A percentile compares a stretch with the other conserved stretches of the same genome.
These are phyloP conservation scores for Drosophila sucinea DNA, from an alignment of 1,140 invertebrate genomes.

Conservation along the genomic window DNA sequence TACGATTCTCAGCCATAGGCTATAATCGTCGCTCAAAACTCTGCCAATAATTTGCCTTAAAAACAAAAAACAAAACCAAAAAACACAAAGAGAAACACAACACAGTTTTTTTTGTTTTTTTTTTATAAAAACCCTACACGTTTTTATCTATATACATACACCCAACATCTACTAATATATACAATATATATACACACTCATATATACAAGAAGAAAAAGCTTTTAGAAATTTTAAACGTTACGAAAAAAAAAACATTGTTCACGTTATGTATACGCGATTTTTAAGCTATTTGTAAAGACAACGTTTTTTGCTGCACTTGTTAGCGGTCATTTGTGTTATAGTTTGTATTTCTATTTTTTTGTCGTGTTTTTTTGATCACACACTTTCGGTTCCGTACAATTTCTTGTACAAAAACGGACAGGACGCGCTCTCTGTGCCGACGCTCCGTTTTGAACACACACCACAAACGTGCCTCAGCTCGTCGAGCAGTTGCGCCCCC, in stretches of 20 bases:
- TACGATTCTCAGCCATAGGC: constrained; percentile 40
- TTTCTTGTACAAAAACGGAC: constrained; percentile 74
- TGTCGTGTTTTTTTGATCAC: constrained; percentile 47
- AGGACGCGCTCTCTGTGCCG: constrained; percentile 38
- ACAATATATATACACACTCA: constrained; percentile 55
- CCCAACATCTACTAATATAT: constrained; percentile 28
- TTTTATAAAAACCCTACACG: constrained; percentile 59
- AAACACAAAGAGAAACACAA: constrained; percentile 24
- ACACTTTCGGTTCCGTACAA: constrained; percentile 73
- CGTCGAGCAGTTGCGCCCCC: constrained; percentile 58
- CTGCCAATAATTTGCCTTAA: constrained; percentile 78
- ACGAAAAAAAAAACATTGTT: constrained; percentile 50
- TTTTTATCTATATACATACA: constrained; percentile 53
- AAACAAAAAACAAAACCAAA: constrained; percentile 15
- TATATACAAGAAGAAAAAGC: constrained; percentile 48
- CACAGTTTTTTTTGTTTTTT: constrained; percentile 51
- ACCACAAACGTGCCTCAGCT: constrained; percentile 62
- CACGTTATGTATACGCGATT: constrained; percentile 62
- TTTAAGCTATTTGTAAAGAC: constrained; percentile 53
- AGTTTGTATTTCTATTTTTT: constrained; percentile 31
- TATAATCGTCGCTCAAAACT: constrained; percentile 29
- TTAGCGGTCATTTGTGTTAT: constrained; percentile 35
- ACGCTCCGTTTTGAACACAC: constrained; percentile 25
- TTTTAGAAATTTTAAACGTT: constrained; percentile 62
- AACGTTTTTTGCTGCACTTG: constrained; percentile 41